A percentile compares a stretch with the other conserved stretches of the same genome.
Evolutionary conservation across 2,888 invertebrate species (phyloP).

Genomic region (Melanchra persicariae): DNA sequence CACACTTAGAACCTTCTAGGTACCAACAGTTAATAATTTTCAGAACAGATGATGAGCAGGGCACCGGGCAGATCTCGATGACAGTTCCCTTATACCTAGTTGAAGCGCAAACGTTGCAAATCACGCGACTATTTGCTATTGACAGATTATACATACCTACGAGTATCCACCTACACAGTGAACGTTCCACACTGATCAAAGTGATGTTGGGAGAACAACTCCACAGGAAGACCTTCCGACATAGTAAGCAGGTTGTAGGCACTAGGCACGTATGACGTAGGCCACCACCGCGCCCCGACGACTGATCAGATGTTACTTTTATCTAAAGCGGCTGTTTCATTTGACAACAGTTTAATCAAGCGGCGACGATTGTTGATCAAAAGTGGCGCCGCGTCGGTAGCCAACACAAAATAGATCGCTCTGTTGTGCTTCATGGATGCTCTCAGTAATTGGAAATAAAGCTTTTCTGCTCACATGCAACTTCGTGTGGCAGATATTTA

Average conservation of each 20-base stretch:
- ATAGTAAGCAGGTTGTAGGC: not conserved
- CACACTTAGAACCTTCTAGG: too few species aligned
- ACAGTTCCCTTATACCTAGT: too few species aligned
- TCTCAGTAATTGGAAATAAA: not conserved
- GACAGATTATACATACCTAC: too few species aligned
- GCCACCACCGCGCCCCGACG: too few species aligned
- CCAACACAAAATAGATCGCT: slow-evolving; percentile 30
- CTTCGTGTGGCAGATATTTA: not conserved
- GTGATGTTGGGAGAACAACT: not conserved
- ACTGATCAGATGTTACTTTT: slow-evolving; percentile 2
- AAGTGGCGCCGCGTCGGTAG: slow-evolving; percentile 36
- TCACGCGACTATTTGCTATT: too few species aligned
- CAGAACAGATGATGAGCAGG: too few species aligned
- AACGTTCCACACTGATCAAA: too few species aligned
- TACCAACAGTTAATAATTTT: too few species aligned
- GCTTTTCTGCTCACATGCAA: not conserved
- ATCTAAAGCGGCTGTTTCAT: slow-evolving; percentile 21
- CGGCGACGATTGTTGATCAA: slow-evolving; percentile 26
- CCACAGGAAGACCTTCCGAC: not conserved
- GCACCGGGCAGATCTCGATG: too few species aligned
- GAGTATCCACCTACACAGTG: too few species aligned
- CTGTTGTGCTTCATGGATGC: not conserved
- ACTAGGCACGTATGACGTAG: too few species aligned
- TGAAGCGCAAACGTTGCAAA: too few species aligned
- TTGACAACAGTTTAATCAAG: slow-evolving; percentile 51